Percentiles rank a stretch among this genome's conserved stretches.
Evolutionary conservation across 2,888 invertebrate genomes (phyloP).

Genomic region (Seira musarum): DNA sequence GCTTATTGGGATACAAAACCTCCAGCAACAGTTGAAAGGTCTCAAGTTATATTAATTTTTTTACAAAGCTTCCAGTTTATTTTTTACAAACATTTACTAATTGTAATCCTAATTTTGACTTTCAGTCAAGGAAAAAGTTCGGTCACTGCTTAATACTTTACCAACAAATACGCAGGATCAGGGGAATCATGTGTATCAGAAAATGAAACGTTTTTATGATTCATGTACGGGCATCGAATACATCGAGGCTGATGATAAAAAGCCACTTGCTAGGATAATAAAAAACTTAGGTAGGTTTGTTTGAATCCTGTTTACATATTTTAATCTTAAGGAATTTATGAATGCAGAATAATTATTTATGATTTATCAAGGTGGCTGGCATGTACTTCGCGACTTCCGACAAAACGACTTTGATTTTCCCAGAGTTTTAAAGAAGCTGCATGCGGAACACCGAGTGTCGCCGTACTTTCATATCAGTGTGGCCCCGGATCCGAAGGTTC

Average conservation of each 20-base stretch:
- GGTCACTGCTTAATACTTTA: conserved; percentile 74
- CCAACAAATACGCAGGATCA: conserved; percentile 72
- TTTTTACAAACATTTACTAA: not conserved
- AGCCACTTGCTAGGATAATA: conserved; percentile 73
- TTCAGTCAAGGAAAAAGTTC: conserved; percentile 73
- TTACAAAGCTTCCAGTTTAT: not conserved
- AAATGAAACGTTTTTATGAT: conserved; percentile 77
- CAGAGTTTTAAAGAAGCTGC: conserved; percentile 57
- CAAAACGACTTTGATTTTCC: conserved; percentile 65
- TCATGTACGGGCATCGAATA: conserved; percentile 74
- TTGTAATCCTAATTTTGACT: conserved; percentile 7
- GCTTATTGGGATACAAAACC: conserved; percentile 73
- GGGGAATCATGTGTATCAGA: conserved; percentile 74
- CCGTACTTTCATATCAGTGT: conserved; percentile 76
- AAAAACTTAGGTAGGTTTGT: conserved; percentile 73
- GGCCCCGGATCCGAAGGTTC: conserved; percentile 74
- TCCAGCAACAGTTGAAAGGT: conserved; percentile 66
- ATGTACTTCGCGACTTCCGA: conserved; percentile 72
- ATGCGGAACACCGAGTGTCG: conserved; percentile 72
- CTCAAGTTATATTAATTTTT: not conserved
- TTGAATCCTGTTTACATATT: not conserved
- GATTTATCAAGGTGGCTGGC: conserved; percentile 74
- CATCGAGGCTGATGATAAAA: conserved; percentile 73
- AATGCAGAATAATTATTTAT: conserved; percentile 32
- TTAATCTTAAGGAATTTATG: not conserved